Evolutionary conservation across 2,888 invertebrate genomes (phyloP).

Genomic region (Agonum fuliginosum): DNA sequence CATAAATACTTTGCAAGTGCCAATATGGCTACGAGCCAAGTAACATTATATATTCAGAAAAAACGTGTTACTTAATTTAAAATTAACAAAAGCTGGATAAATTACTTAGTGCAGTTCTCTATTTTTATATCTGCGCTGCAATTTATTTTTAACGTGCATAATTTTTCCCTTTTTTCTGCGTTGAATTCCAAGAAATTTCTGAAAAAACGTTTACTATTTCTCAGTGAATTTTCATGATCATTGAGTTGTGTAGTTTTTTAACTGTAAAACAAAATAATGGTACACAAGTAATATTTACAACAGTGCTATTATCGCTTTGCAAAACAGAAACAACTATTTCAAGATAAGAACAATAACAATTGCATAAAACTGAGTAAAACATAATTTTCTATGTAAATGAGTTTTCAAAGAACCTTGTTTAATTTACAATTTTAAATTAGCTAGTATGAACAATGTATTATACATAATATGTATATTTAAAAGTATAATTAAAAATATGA

Average conservation of each 20-base stretch:
- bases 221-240: too few relatives aligned
- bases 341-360: slow-evolving; percentile 35
- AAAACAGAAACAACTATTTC: slow-evolving; percentile 16
- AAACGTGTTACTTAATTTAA: slow-evolving; percentile 37
- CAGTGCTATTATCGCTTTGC: neutral
- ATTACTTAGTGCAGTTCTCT: neutral
- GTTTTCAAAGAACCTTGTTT: slow-evolving; percentile 19
- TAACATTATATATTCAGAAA: slow-evolving; percentile 35
- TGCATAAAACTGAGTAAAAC: slow-evolving; percentile 14
- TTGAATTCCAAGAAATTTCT: neutral
- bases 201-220: too few relatives aligned
- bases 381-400: slow-evolving; percentile 39
- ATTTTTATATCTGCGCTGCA: slow-evolving; percentile 8
- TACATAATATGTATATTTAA: slow-evolving; percentile 19
- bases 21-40: slow-evolving; percentile 43
- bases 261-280: slow-evolving; percentile 1
- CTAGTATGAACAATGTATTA: slow-evolving; percentile 26
- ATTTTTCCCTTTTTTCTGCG: neutral
- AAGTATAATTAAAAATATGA: slow-evolving; percentile 22
- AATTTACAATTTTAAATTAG: slow-evolving; percentile 34
- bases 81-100: slow-evolving; percentile 28
- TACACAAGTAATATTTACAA: neutral
- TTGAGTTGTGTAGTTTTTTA: neutral
- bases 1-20: slow-evolving; percentile 46
- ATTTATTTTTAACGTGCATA: neutral